phyloP scores from a whole-genome alignment of 2,113 vertebrate species.

The Dissostichus mawsoni region DNA sequence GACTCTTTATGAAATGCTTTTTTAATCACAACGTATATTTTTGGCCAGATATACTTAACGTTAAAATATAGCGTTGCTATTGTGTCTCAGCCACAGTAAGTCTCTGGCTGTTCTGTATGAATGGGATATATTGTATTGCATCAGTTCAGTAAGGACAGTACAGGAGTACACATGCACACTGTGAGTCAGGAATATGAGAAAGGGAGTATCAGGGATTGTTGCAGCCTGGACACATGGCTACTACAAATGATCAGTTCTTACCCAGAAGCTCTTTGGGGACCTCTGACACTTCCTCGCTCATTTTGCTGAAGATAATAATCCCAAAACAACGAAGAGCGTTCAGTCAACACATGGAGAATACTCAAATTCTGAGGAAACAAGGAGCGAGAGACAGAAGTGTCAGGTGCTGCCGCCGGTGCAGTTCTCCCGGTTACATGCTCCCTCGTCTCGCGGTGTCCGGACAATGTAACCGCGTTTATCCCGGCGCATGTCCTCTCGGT shows the following conservation, averaged over 20 bases:
- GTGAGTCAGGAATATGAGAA: background rate
- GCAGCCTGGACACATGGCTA: constrained; percentile 60
- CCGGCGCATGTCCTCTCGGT: constrained; percentile 59
- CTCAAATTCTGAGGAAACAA: constrained; percentile 13
- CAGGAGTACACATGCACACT: constrained; percentile 2
- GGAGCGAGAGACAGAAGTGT: constrained; percentile 48
- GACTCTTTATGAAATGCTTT: background rate
- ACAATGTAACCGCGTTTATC: constrained; percentile 50
- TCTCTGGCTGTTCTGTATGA: background rate
- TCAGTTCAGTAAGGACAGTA: background rate
- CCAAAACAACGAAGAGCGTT: constrained; percentile 15
- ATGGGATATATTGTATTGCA: background rate
- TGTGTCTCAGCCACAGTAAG: background rate
- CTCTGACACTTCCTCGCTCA: constrained; percentile 91
- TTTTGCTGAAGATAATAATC: constrained; percentile 73
- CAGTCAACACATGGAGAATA: constrained; percentile 45
- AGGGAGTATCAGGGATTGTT: constrained; percentile 37
- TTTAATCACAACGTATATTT: background rate
- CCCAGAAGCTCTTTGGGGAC: constrained; percentile 91
- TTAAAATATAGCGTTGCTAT: background rate
- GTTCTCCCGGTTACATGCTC: constrained; percentile 75
- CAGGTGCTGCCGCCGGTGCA: constrained; percentile 77
- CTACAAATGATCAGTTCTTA: constrained; percentile 77
- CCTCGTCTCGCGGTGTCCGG: constrained; percentile 61
- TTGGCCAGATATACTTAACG: background rate